Evolutionary conservation across 2,113 vertebrate species (phyloP), one percentile per base, ranked within the genome.

Genomic region (Rhinoderma darwinii): DNA sequence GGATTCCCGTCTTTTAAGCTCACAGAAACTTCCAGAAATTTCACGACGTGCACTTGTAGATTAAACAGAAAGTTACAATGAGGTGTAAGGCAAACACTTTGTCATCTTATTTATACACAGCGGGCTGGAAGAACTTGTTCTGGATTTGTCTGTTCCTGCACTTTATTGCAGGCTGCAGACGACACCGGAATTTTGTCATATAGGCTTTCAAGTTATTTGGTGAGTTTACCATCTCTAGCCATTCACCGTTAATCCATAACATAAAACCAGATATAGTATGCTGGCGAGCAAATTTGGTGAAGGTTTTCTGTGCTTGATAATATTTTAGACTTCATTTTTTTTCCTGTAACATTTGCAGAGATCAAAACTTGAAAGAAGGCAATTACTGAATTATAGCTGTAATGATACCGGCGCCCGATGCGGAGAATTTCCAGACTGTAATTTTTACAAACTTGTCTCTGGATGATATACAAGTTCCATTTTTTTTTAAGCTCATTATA

Each of bases 51-150:
- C 37, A 76, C 35, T 81, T 51, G 59, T 68, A 32, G 27, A 81
- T 80, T 86, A 86, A 86, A 82, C 70, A 87, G 22, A 47, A 61
- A 50, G 79, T 61, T 63, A 82, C 68, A 82, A 47, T 20, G 78
- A 82, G 41, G 80, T 82, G 80, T 75, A 79, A 76, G 44, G 30
- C 61, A 87, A 82, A 75, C 54, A 75, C 18, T 73, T 73, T 70
- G 77, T 81, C 84, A 81, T 43, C 25, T 81, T 81, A 17, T 73
- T 73, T 73, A 81, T 70, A 86, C 43, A 54, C 44, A 72, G 15
- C 18, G 10, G 41, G 77, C 4, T 86, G 51, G 32, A 17, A 73
- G 44, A 66, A 81, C 35, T 11, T 72, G 47, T 32, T 25, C 47
- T 59, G 66, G 47, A 81, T 41, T 41, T 25, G 30, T 39, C 32